Evolutionary conservation across 2,888 invertebrate genomes (phyloP), one percentile per base, ranked within the genome.

Genomic region (Heliconius ethilla): DNA sequence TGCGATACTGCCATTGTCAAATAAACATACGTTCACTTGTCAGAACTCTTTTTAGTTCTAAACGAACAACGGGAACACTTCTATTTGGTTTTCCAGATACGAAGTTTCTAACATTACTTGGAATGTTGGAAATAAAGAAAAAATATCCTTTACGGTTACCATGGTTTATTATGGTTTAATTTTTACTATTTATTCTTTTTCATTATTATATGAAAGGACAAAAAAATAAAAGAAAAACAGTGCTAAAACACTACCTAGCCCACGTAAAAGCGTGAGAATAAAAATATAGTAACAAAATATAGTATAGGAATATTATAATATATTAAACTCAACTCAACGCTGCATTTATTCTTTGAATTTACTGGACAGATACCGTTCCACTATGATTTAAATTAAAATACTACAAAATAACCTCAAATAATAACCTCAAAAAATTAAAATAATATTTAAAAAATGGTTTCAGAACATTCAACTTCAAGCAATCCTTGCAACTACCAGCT

Each of bases 401-500:
- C 18, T 45, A 33, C 33, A 33, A 33, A 33, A 33, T 33, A 33
- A 55, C 9, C 7, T 6, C 25, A 25, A 62, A 62, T 25, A n/a
- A 25, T 62, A 62, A 55, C 7, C 7, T 6, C 25, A 13, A 63
- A 62, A 25, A 25, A 13, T 62, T 27, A 27, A 27, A 62, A 33
- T 6, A 33, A 33, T 33, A 33, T 25, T 27, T 25, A 0, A 15
- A 33, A 55, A 59, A 55, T 33, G 22, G 6, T 65, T 82, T 0
- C 81, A 86, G 85, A 84, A 76, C 65, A 84, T 45, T 85, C 84
- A 13, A 76, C 96, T 0, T 95, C 96, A 75, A 86, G 79, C 70
- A 85, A 92, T 33, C 95, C 96, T 0, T 98, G 98, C 85, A 84
- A 96, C 85, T 90, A 95, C 1, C 96, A 97, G 45, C 95, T 95